These are phyloP conservation scores for Lipophrys pholis DNA, from an alignment of 2,113 vertebrate genomes.

Conservation along the genomic window DNA sequence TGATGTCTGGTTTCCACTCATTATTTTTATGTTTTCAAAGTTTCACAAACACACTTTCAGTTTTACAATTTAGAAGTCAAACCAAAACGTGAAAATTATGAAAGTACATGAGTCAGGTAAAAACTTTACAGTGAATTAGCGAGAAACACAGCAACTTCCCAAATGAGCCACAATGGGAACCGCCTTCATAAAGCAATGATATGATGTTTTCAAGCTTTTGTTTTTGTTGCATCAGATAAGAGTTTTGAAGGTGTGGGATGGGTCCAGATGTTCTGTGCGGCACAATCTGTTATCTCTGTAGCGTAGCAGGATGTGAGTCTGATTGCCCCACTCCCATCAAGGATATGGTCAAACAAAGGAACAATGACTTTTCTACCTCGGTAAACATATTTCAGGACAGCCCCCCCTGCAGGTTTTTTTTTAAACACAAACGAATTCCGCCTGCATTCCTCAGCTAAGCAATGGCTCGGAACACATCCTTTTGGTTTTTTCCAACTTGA, in stretches of 20 bases:
- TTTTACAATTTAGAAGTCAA: too few relatives aligned
- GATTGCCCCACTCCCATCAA: constrained; percentile 64
- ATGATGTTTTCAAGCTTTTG: not conserved
- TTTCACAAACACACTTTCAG: too few relatives aligned
- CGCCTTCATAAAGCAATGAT: not conserved
- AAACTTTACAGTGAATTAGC: too few relatives aligned
- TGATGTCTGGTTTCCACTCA: too few relatives aligned
- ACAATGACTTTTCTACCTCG: constrained; percentile 61
- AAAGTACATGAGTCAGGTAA: too few relatives aligned
- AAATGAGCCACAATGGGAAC: too few relatives aligned
- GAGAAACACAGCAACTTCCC: too few relatives aligned
- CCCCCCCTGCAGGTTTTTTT: constrained; percentile 58
- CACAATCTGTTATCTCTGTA: constrained; percentile 50
- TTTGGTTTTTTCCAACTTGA: not conserved
- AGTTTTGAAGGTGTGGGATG: not conserved
- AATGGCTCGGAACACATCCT: not conserved
- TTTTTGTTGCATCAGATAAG: constrained; percentile 8
- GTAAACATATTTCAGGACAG: constrained; percentile 55
- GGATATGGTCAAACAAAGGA: constrained; percentile 79
- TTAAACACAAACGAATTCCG: constrained; percentile 63
- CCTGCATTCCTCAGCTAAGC: constrained; percentile 6
- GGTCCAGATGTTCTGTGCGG: constrained; percentile 32
- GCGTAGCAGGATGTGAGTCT: constrained; percentile 59
- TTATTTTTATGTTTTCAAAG: too few relatives aligned
- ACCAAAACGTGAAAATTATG: too few relatives aligned